Percentiles rank a stretch among this genome's conserved stretches.
phyloP scores from a whole-genome alignment of 2,888 invertebrate species.

The Apamea monoglypha region DNA sequence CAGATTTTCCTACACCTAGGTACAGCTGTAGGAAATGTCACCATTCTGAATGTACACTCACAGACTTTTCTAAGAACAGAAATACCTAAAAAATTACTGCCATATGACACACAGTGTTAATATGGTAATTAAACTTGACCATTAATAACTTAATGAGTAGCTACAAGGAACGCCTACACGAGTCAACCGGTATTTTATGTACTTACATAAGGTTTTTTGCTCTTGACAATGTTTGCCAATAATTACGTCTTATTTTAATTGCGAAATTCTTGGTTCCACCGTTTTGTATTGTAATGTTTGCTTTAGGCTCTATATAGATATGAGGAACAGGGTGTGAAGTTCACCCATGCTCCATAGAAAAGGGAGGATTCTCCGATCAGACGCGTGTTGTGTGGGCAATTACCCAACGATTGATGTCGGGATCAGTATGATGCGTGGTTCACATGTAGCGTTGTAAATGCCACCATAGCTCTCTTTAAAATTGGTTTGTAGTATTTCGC shows the following conservation, averaged over 20 bases:
- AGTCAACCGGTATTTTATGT: constrained; percentile 33
- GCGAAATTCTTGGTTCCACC: constrained; percentile 10
- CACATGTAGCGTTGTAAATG: too few relatives aligned
- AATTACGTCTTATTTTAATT: constrained; percentile 33
- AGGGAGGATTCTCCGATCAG: too few relatives aligned
- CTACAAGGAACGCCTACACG: constrained; percentile 25
- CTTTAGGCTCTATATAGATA: too few relatives aligned
- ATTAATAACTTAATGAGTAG: constrained; percentile 25
- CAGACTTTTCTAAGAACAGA: constrained; percentile 35
- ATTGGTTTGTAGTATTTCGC: too few relatives aligned
- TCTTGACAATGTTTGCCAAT: constrained; percentile 40
- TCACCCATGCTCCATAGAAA: too few relatives aligned
- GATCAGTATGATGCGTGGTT: too few relatives aligned
- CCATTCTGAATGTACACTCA: constrained; percentile 8
- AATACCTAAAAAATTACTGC: not conserved
- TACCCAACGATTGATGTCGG: too few relatives aligned
- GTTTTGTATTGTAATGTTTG: not conserved
- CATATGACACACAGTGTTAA: constrained; percentile 33
- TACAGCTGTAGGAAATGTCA: constrained; percentile 10
- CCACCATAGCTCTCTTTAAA: too few relatives aligned
- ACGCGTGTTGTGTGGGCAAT: too few relatives aligned
- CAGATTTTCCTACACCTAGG: constrained; percentile 20
- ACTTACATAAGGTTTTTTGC: constrained; percentile 6
- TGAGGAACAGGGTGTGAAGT: too few relatives aligned
- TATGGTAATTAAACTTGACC: constrained; percentile 28